A percentile compares a stretch with the other conserved stretches of the same genome.
Conservation (phyloP, 2,797 vertebrate species). For the Anisognathus igniventris region DNA sequence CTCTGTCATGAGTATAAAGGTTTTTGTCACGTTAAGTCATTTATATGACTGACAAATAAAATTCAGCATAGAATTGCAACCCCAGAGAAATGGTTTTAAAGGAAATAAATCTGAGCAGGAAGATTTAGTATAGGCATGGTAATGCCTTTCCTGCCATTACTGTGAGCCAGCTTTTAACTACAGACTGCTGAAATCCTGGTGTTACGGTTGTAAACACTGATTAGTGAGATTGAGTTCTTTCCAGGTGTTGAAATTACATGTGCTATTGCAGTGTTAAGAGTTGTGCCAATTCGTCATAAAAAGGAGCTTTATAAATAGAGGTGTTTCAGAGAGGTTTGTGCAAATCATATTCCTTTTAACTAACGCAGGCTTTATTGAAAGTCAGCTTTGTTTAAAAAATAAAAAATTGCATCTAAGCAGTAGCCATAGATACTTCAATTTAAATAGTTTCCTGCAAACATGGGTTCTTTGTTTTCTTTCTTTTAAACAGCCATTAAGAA, state of each 20-base stretch:
- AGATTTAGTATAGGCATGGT: constrained; percentile 23
- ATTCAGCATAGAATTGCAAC: constrained; percentile 25
- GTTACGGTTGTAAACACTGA: constrained; percentile 6
- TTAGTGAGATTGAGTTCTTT: constrained; percentile 37
- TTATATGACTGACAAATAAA: constrained; percentile 56
- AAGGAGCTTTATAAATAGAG: constrained; percentile 1
- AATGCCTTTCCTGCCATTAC: constrained; percentile 1
- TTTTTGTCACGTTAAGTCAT: constrained; percentile 34
- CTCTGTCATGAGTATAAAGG: not conserved
- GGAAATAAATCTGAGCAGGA: constrained; percentile 42
- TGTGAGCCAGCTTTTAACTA: not conserved
- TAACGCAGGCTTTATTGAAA: not conserved
- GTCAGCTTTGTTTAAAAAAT: not conserved
- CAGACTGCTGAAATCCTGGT: not conserved
- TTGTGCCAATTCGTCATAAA: constrained; percentile 18
- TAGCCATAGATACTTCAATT: not conserved
- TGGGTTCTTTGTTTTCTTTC: not conserved
- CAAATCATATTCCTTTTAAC: not conserved
- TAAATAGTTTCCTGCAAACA: not conserved
- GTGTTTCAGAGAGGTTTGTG: not conserved
- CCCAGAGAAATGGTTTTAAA: constrained; percentile 27
- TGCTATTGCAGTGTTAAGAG: not conserved
- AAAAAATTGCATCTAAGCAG: not conserved
- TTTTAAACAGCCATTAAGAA: not conserved
- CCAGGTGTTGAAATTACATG: constrained; percentile 30